Percentiles rank a stretch among this genome's conserved stretches.
Conservation (phyloP, 2,888 invertebrate species). For the Fragum sueziense region DNA sequence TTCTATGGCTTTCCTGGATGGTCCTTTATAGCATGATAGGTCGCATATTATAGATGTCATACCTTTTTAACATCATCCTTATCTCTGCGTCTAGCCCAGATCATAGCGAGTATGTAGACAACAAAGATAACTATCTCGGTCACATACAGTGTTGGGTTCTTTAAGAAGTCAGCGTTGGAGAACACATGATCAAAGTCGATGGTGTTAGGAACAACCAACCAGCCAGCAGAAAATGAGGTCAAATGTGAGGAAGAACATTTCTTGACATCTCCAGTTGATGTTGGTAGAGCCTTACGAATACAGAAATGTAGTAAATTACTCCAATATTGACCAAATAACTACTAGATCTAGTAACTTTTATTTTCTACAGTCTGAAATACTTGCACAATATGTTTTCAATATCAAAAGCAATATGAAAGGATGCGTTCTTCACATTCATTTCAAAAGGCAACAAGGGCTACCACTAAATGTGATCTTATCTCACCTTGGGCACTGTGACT, state of each 20-base stretch:
- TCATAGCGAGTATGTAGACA: slow-evolving; percentile 80
- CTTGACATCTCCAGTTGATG: slow-evolving; percentile 62
- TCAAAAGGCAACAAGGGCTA: too few species aligned
- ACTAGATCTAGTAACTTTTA: too few species aligned
- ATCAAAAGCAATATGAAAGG: too few species aligned
- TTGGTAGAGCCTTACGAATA: slow-evolving; percentile 67
- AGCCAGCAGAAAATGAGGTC: slow-evolving; percentile 83
- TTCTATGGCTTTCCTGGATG: too few species aligned
- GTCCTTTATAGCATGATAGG: too few species aligned
- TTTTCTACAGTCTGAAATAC: too few species aligned
- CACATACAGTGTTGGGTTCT: slow-evolving; percentile 83
- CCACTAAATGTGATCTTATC: too few species aligned
- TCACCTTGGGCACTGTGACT: too few species aligned
- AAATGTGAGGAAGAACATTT: slow-evolving; percentile 81
- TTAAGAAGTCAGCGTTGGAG: slow-evolving; percentile 82
- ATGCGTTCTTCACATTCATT: too few species aligned
- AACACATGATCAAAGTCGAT: slow-evolving; percentile 84
- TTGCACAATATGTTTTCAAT: too few species aligned
- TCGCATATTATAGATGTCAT: too few species aligned
- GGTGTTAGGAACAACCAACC: slow-evolving; percentile 83
- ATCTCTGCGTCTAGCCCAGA: slow-evolving; percentile 83
- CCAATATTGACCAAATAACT: background rate
- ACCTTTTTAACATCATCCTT: slow-evolving; percentile 82
- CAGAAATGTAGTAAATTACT: background rate
- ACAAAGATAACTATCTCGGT: slow-evolving; percentile 81